Percentiles rank a stretch among this genome's conserved stretches.
Conservation (phyloP, 1,140 invertebrate genomes). For the Calephelis virginiensis region DNA sequence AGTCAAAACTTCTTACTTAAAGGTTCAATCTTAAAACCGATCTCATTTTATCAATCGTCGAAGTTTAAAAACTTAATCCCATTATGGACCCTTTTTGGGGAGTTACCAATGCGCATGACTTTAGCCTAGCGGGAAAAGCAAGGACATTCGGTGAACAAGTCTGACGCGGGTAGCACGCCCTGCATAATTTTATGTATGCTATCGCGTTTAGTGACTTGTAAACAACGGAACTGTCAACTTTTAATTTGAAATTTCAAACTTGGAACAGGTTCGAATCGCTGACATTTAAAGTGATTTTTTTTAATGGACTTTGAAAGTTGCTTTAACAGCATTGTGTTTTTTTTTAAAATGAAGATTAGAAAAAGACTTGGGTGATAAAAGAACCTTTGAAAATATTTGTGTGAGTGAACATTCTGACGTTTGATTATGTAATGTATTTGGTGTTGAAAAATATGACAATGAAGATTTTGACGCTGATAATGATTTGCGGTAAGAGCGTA, state of each 20-base stretch:
- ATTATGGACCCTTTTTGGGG: conserved; percentile 66
- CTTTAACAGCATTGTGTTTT: conserved; percentile 20
- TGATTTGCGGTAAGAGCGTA: conserved; percentile 58
- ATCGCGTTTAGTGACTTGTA: conserved; percentile 52
- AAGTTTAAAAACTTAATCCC: conserved; percentile 76
- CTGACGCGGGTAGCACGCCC: conserved; percentile 37
- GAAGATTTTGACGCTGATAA: conserved; percentile 59
- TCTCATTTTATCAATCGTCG: conserved; percentile 71
- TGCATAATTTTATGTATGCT: conserved; percentile 46
- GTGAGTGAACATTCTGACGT: conserved; percentile 7
- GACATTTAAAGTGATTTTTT: conserved; percentile 11
- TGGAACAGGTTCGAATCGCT: conserved; percentile 4
- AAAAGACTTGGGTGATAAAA: conserved; percentile 38
- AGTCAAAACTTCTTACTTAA: conserved; percentile 60
- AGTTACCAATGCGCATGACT: conserved; percentile 66
- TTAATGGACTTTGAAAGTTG: conserved; percentile 11
- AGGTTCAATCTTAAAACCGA: conserved; percentile 53
- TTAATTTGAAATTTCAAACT: conserved; percentile 23
- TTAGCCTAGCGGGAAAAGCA: conserved; percentile 62
- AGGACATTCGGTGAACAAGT: conserved; percentile 57
- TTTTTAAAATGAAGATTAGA: conserved; percentile 27
- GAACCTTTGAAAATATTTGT: conserved; percentile 35
- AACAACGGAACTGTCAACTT: conserved; percentile 36
- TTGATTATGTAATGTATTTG: conserved; percentile 36
- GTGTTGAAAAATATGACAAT: conserved; percentile 43